phyloP scores from a whole-genome alignment of 2,797 vertebrate species.

The Scarus forsteni region DNA sequence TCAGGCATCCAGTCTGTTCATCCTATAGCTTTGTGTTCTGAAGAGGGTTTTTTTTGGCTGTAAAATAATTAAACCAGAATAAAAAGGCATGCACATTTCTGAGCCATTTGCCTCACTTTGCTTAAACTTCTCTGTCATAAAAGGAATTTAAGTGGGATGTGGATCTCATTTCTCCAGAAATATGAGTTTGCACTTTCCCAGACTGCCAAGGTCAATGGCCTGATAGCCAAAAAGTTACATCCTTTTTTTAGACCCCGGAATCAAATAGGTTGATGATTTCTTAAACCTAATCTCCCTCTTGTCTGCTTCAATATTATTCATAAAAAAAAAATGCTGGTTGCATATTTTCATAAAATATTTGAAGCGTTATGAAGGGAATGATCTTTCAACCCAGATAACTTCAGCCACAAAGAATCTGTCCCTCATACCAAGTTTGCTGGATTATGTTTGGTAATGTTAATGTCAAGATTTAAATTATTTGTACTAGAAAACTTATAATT shows the following conservation, averaged over 20 bases:
- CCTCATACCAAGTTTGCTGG: background rate
- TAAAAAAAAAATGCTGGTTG: background rate
- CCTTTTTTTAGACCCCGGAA: background rate
- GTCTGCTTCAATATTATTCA: background rate
- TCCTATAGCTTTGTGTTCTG: no score
- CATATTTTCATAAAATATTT: no score
- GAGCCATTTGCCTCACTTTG: background rate
- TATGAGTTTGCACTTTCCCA: conserved; percentile 23
- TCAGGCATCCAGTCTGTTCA: no score
- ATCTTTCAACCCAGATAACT: no score
- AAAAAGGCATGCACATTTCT: no score
- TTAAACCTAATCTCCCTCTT: background rate
- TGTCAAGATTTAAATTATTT: background rate
- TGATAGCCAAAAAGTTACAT: background rate
- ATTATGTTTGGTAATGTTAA: background rate
- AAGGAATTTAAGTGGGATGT: conserved; percentile 1
- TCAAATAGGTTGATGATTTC: background rate
- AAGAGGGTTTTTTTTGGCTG: no score
- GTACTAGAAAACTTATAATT: no score
- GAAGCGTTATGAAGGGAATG: no score
- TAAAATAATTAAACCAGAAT: no score
- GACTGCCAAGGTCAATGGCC: conserved; percentile 2
- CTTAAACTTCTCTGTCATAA: background rate
- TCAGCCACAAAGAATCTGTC: no score
- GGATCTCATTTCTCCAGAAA: no score